Conservation (phyloP, 92 coral and sea anemone genomes). For the Bergia puertoricense region DNA sequence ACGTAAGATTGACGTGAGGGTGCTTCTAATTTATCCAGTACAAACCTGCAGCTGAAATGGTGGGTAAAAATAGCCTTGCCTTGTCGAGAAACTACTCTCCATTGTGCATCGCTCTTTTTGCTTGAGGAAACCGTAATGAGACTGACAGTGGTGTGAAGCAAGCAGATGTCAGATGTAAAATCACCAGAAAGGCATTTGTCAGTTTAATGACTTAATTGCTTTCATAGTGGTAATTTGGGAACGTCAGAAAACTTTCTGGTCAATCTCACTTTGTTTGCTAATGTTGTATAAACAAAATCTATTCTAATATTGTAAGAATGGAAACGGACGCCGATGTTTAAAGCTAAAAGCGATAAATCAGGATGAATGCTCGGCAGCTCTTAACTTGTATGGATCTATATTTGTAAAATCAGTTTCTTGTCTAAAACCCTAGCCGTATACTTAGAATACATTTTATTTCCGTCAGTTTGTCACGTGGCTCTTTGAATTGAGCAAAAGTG, state of each 20-base stretch:
- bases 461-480: no score
- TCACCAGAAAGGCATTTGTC: not conserved
- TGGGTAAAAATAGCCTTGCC: not conserved
- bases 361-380: no score
- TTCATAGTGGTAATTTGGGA: not conserved
- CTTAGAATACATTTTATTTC: no score
- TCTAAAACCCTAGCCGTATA: no score
- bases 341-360: no score
- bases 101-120: not conserved
- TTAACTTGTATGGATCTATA: no score
- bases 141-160: not conserved
- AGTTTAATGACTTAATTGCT: not conserved
- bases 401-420: no score
- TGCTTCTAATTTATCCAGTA: not conserved
- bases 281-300: not conserved
- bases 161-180: no score
- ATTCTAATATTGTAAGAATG: not conserved
- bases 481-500: no score
- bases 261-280: not conserved
- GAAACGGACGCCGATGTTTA: no score
- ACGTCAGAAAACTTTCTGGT: not conserved
- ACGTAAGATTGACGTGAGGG: not conserved
- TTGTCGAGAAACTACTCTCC: not conserved
- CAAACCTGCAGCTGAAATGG: not conserved
- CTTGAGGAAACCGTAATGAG: not conserved